Evolutionary conservation across 2,888 invertebrate genomes (phyloP).

Genomic region (Mesochorus sp.): DNA sequence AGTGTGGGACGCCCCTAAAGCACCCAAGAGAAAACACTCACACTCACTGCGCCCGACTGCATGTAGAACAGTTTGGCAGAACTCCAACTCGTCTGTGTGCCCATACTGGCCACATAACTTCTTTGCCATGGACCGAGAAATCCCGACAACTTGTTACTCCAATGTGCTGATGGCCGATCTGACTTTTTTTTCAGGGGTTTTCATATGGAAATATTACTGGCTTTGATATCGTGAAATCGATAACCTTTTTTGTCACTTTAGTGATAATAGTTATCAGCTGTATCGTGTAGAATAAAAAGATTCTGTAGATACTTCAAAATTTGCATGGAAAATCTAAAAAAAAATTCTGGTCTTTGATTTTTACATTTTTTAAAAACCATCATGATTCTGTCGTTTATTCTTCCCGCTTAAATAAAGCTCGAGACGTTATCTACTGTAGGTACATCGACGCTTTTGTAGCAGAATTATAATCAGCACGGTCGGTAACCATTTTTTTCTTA

Average conservation of each 20-base stretch:
- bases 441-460: too few species aligned
- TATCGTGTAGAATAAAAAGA: too few species aligned
- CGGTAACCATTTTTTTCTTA: too few species aligned
- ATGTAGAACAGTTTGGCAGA: constrained; percentile 49
- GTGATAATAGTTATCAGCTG: neutral
- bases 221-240: neutral
- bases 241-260: neutral
- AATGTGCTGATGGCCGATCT: neutral
- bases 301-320: too few species aligned
- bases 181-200: neutral
- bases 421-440: too few species aligned
- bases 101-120: constrained; percentile 36
- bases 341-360: too few species aligned
- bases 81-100: constrained; percentile 47
- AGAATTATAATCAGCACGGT: too few species aligned
- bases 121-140: constrained; percentile 20
- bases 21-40: constrained; percentile 18
- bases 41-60: neutral
- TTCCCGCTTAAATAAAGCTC: too few species aligned
- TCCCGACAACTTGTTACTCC: constrained; percentile 57
- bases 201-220: neutral
- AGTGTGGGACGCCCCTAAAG: constrained; percentile 33
- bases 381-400: too few species aligned
- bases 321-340: too few species aligned
- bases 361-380: too few species aligned